A percentile compares a stretch with the other conserved stretches of the same genome.
phyloP scores from a whole-genome alignment of 2,888 invertebrate genomes.

The Drosophila pseudotakahashii region DNA sequence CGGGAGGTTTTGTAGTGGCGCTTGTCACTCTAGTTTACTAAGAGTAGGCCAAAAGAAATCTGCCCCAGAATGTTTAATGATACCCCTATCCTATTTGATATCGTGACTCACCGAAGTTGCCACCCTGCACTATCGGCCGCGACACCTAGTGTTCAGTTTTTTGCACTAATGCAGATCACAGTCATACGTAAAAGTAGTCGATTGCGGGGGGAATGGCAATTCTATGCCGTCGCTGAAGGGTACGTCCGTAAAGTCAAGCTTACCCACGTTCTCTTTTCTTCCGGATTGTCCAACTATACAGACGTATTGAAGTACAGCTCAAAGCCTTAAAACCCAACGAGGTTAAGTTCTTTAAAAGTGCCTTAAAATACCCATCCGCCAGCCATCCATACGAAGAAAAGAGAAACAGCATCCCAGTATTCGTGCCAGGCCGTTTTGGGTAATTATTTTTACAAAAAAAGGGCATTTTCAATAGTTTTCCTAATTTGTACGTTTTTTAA shows the following conservation, averaged over 20 bases:
- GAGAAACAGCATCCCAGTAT: constrained; percentile 1
- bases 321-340: not conserved
- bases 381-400: not conserved
- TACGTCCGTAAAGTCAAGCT: not conserved
- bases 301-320: not conserved
- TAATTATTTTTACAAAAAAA: too few species aligned
- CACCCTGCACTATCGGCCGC: not conserved
- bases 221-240: not conserved
- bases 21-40: too few species aligned
- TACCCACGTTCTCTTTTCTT: not conserved
- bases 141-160: not conserved
- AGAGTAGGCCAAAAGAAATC: too few species aligned
- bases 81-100: too few species aligned
- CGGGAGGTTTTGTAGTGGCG: too few species aligned
- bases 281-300: constrained; percentile 1
- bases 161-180: not conserved
- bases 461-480: too few species aligned
- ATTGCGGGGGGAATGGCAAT: too few species aligned
- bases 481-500: too few species aligned
- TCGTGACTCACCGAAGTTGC: not conserved
- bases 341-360: not conserved
- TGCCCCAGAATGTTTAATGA: too few species aligned
- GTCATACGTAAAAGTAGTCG: not conserved
- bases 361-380: not conserved
- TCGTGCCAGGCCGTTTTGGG: constrained; percentile 4